Evolutionary conservation across 2,113 vertebrate species (phyloP).

Genomic region (Sylvilagus bachmani): DNA sequence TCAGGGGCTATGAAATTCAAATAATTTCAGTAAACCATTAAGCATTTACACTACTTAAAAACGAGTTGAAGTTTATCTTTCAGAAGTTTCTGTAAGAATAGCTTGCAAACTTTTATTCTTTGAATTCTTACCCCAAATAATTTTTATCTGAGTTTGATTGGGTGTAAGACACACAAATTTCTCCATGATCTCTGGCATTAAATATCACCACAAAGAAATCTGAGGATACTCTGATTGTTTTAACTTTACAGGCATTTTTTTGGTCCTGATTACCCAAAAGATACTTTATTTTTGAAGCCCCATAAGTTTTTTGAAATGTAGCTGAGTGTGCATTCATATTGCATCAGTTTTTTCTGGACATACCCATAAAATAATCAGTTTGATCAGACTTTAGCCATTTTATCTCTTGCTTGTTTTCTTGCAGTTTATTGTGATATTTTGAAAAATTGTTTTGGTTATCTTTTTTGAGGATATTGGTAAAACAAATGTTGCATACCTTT

Average conservation of each 20-base stretch:
- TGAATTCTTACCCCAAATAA: neutral
- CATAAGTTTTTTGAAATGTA: neutral
- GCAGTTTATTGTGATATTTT: neutral
- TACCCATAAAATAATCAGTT: neutral
- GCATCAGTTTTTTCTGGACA: constrained; percentile 3
- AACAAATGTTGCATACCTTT: neutral
- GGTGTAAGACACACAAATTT: neutral
- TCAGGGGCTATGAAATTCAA: neutral
- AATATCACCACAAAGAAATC: neutral
- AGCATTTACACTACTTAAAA: constrained; percentile 14
- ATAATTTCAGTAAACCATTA: neutral
- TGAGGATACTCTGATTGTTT: neutral
- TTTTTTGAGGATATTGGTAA: neutral
- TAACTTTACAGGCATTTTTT: constrained; percentile 21
- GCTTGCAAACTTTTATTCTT: neutral
- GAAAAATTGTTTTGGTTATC: constrained; percentile 9
- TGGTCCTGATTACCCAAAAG: neutral
- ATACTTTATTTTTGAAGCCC: constrained; percentile 2
- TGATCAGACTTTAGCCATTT: constrained; percentile 4
- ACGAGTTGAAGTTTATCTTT: constrained; percentile 8
- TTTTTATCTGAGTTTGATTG: neutral
- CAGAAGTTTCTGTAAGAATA: constrained; percentile 37
- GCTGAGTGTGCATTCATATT: neutral
- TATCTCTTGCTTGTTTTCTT: neutral
- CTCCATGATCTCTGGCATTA: neutral